A percentile compares a stretch with the other conserved stretches of the same genome.
Conservation (phyloP, 2,888 invertebrate genomes). For the Endotricha flammealis region DNA sequence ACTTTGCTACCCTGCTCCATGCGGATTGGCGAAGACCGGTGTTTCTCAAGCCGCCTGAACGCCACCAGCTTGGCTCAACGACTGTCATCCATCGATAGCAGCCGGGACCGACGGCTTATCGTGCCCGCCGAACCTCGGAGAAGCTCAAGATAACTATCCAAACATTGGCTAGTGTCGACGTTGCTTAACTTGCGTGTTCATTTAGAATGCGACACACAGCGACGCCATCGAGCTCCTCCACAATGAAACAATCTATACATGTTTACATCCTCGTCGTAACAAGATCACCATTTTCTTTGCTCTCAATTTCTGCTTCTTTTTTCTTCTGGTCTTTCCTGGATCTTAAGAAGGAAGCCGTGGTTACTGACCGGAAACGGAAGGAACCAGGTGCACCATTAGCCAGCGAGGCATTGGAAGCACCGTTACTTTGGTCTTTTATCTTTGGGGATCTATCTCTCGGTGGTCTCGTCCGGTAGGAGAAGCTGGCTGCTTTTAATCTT, state of each 20-base stretch:
- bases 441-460: constrained; percentile 48
- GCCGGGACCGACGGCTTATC: too few species aligned
- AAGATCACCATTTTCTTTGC: constrained; percentile 45
- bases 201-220: too few species aligned
- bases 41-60: too few species aligned
- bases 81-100: too few species aligned
- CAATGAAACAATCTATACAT: background rate
- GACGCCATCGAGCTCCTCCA: too few species aligned
- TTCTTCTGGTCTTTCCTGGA: constrained; percentile 42
- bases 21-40: too few species aligned
- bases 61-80: too few species aligned
- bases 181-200: too few species aligned
- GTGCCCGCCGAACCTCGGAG: too few species aligned
- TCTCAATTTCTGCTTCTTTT: constrained; percentile 32
- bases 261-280: constrained; percentile 54
- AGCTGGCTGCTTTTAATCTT: constrained; percentile 56
- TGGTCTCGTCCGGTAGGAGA: constrained; percentile 53
- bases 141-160: too few species aligned
- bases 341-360: constrained; percentile 58
- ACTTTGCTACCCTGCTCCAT: too few species aligned
- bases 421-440: constrained; percentile 36
- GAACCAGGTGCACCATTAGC: constrained; percentile 46
- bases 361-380: constrained; percentile 56
- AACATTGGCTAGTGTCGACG: too few species aligned
- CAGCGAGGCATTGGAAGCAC: constrained; percentile 34